Evolutionary conservation across 2,888 invertebrate species (phyloP), one percentile per base, ranked within the genome.

Genomic region (Stictocephala bisonia): DNA sequence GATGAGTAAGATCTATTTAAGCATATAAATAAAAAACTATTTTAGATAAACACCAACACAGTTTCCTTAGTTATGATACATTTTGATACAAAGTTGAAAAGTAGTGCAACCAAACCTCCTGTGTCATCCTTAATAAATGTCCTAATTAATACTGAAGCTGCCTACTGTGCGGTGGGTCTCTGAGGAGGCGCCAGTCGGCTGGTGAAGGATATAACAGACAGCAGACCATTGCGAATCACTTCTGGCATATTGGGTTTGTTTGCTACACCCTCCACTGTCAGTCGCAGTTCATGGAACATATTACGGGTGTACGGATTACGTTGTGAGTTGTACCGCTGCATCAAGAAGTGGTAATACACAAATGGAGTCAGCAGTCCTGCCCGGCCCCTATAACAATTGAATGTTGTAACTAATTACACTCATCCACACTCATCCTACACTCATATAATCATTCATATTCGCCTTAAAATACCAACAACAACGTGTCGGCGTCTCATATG

Each of bases 291-390:
- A 78, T 90, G 88, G 87, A 97, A 98, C 84, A 96, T 93, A 83
- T 92, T 96, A 83, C 96, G 91, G 70, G 96, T 96, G 86, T 95
- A 96, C 0, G 98, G 97, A 88, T 99, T 99, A 80, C 99, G 91
- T 73, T 96, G 90, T 4, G 99, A 99, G 75, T 93, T 87, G 86
- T 99, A 97, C 75, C 99, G 91, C 83, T 96, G 89, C 75, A 92
- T 90, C 81, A 99, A 86, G 86, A 99, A 99, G 84, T 98, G 95
- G 86, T 97, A 99, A 88, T 99, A 99, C 81, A 97, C 90, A 85
- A 99, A 94, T 51, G 98, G 97, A 13, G 97, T 93, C 82, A 99
- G 86, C 73, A 99, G 86, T 27, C 94, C 94, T 82, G 94, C 94
- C 85, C 92, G 90, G 27, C 97, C 97, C 85, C 97, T 98, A 86